Conservation (phyloP, 92 coral and sea anemone species). For the Nematostella vectensis region DNA sequence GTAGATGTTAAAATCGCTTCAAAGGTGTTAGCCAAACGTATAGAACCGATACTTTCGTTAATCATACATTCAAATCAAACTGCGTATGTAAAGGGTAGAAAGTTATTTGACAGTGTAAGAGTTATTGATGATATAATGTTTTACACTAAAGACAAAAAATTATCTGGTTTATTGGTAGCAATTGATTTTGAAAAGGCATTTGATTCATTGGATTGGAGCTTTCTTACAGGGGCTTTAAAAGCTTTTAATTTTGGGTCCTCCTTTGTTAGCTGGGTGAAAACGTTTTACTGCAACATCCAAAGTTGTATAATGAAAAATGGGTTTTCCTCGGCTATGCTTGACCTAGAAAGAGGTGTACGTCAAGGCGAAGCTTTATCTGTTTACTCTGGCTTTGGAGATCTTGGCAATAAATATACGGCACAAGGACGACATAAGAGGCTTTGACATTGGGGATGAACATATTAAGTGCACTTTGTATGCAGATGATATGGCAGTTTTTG, state of each 20-base stretch:
- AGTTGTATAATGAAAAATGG: conserved; percentile 30
- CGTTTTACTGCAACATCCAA: conserved; percentile 6
- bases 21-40: conserved; percentile 20
- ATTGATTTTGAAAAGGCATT: conserved; percentile 19
- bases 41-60: conserved; percentile 17
- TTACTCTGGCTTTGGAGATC: conserved; percentile 2
- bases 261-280: conserved; percentile 13
- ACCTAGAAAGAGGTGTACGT: conserved; percentile 7
- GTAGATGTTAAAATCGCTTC: conserved; percentile 34
- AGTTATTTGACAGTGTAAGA: conserved; percentile 20
- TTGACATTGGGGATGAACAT: too few species aligned
- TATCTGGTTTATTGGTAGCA: conserved; percentile 6
- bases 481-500: too few species aligned
- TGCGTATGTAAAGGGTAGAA: conserved; percentile 34
- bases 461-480: too few species aligned
- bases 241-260: conserved; percentile 17
- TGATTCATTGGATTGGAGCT: conserved; percentile 14
- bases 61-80: conserved; percentile 24
- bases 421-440: not conserved
- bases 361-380: conserved; percentile 52
- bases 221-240: conserved; percentile 3
- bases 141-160: conserved; percentile 1
- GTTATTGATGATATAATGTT: conserved; percentile 19
- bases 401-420: too few species aligned
- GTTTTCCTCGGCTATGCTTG: not conserved